Evolutionary conservation across 2,797 vertebrate species (phyloP).

Genomic region (Rhadinocentrus ornatus): DNA sequence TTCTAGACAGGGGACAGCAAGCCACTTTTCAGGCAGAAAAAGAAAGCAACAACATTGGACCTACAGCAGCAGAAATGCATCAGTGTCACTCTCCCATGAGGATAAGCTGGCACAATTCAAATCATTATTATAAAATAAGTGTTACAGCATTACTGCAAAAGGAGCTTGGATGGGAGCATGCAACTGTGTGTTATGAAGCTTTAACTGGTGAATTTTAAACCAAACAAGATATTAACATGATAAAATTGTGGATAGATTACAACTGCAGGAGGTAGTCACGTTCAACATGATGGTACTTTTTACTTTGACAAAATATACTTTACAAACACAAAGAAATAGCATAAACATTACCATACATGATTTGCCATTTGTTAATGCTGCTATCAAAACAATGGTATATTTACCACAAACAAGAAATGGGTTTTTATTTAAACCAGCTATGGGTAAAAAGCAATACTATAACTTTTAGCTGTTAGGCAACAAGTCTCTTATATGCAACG

Average conservation of each 20-base stretch:
- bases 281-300: too few species aligned
- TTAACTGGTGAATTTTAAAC: constrained; percentile 25
- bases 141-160: constrained; percentile 23
- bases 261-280: background rate
- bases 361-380: background rate
- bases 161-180: constrained; percentile 10
- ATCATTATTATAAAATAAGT: constrained; percentile 38
- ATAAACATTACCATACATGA: background rate
- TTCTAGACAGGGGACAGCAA: constrained; percentile 50
- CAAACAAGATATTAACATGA: constrained; percentile 37
- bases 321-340: too few species aligned
- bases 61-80: constrained; percentile 52
- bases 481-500: too few species aligned
- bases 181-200: constrained; percentile 21
- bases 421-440: too few species aligned
- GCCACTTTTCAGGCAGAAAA: constrained; percentile 66
- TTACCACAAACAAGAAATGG: background rate
- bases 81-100: constrained; percentile 43
- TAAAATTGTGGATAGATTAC: constrained; percentile 30
- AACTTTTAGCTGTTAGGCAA: too few species aligned
- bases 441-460: too few species aligned
- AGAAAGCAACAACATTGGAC: constrained; percentile 77
- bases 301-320: too few species aligned
- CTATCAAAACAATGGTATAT: background rate
- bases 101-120: constrained; percentile 46